These are phyloP conservation scores for Phaenicophaeus curvirostris DNA, from an alignment of 2,797 vertebrate genomes.

Conservation along the genomic window DNA sequence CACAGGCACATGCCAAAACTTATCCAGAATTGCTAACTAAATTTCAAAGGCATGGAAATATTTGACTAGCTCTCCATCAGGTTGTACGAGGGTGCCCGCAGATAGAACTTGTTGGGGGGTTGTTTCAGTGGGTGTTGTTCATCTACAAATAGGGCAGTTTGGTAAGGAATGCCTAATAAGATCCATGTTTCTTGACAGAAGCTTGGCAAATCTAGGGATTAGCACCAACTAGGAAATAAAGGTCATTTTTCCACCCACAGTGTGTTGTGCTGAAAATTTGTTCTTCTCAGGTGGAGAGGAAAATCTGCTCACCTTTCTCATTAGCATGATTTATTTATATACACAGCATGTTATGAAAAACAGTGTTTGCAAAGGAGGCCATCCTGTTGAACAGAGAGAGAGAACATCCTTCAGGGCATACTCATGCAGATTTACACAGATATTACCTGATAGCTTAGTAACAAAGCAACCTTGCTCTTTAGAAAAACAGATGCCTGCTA, in stretches of 20 bases:
- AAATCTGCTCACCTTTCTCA: not conserved
- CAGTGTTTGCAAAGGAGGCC: constrained; percentile 26
- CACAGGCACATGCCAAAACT: constrained; percentile 35
- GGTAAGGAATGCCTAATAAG: not conserved
- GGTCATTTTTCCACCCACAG: not conserved
- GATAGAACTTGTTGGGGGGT: not conserved
- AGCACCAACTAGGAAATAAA: not conserved
- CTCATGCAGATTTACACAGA: constrained; percentile 36
- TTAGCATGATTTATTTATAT: constrained; percentile 34
- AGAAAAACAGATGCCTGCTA: constrained; percentile 13
- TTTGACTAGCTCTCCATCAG: not conserved
- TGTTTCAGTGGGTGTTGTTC: not conserved
- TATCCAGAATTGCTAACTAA: constrained; percentile 20
- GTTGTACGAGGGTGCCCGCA: not conserved
- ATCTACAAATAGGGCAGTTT: not conserved
- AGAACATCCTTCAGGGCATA: constrained; percentile 38
- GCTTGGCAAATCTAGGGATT: not conserved
- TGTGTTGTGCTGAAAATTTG: not conserved
- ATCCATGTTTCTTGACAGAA: not conserved
- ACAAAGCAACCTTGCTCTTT: constrained; percentile 5
- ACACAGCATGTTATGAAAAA: constrained; percentile 15
- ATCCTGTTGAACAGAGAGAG: not conserved
- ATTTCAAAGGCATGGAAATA: constrained; percentile 63
- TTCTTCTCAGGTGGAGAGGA: not conserved
- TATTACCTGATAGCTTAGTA: constrained; percentile 28